A percentile compares a stretch with the other conserved stretches of the same genome.
phyloP scores from a whole-genome alignment of 2,888 invertebrate genomes.

The Thereva unica region DNA sequence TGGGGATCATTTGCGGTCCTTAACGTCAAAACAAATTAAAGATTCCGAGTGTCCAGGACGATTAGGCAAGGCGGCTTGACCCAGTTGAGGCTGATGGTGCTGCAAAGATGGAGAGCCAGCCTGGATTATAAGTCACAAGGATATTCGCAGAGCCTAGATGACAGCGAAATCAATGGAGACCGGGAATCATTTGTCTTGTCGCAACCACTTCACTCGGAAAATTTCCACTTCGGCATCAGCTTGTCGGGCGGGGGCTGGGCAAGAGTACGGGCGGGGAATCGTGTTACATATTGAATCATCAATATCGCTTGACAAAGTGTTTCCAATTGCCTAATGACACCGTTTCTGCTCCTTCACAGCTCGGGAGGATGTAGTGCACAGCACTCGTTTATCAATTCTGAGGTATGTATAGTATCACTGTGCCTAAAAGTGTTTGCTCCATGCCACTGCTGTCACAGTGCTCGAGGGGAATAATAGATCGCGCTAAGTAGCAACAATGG shows the following conservation, averaged over 20 bases:
- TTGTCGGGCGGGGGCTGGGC: neutral
- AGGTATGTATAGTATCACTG: conserved; percentile 22
- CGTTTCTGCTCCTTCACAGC: conserved; percentile 27
- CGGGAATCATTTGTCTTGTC: conserved; percentile 40
- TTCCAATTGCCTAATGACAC: conserved; percentile 42
- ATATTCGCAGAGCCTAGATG: neutral
- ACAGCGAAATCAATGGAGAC: conserved; percentile 21
- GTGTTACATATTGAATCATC: conserved; percentile 38
- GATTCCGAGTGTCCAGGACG: neutral
- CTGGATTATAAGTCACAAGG: conserved; percentile 22
- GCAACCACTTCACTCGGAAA: neutral
- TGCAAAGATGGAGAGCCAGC: neutral
- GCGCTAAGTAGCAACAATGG: conserved; percentile 39
- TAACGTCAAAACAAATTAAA: conserved; percentile 33
- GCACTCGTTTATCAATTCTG: conserved; percentile 13
- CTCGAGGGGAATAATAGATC: conserved; percentile 39
- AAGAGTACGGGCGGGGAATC: neutral
- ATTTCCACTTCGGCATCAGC: too few species aligned
- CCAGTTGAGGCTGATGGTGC: conserved; percentile 3
- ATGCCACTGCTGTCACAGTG: conserved; percentile 20
- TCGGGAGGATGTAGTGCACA: conserved; percentile 12
- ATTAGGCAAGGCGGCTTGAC: conserved; percentile 13
- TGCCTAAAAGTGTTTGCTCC: conserved; percentile 32
- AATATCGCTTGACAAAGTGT: conserved; percentile 41
- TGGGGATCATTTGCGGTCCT: conserved; percentile 28